Conservation (phyloP, 2,797 vertebrate genomes). For the Helicolenus hilgendorfi region DNA sequence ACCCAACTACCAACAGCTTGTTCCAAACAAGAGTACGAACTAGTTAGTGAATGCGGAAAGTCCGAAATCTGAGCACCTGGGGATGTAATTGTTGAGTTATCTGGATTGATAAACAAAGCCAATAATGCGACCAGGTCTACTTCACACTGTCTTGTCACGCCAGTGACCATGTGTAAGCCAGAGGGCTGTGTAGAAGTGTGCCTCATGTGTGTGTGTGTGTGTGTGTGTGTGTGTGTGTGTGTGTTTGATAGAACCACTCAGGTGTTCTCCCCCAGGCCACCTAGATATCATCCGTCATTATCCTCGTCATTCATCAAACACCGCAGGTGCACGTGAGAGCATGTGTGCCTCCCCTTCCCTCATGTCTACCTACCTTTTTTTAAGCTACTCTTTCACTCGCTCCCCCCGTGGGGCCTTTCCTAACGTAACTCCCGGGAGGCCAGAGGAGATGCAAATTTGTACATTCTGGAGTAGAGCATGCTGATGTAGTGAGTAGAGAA, state of each 20-base stretch:
- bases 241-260: conserved; percentile 78
- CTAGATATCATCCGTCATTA: conserved; percentile 88
- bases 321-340: conserved; percentile 80
- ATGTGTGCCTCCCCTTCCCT: neutral
- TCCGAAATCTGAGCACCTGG: conserved; percentile 22
- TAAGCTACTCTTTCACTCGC: conserved; percentile 57
- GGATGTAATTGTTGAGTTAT: conserved; percentile 45
- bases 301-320: conserved; percentile 87
- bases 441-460: conserved; percentile 66
- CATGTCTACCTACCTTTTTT: conserved; percentile 44
- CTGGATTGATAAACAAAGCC: conserved; percentile 62
- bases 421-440: conserved; percentile 61
- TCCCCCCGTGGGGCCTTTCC: conserved; percentile 56
- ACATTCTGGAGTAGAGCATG: conserved; percentile 44
- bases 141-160: conserved; percentile 59
- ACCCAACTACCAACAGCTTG: neutral
- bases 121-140: conserved; percentile 46
- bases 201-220: neutral
- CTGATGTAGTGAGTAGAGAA: conserved; percentile 49
- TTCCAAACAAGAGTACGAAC: neutral
- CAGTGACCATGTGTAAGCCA: conserved; percentile 46
- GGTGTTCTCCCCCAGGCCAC: conserved; percentile 87
- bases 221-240: conserved; percentile 24
- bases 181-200: conserved; percentile 17
- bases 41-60: neutral